Evolutionary conservation across 2,797 vertebrate genomes (phyloP), one percentile per base, ranked within the genome.

Genomic region (Hydrolagus colliei): DNA sequence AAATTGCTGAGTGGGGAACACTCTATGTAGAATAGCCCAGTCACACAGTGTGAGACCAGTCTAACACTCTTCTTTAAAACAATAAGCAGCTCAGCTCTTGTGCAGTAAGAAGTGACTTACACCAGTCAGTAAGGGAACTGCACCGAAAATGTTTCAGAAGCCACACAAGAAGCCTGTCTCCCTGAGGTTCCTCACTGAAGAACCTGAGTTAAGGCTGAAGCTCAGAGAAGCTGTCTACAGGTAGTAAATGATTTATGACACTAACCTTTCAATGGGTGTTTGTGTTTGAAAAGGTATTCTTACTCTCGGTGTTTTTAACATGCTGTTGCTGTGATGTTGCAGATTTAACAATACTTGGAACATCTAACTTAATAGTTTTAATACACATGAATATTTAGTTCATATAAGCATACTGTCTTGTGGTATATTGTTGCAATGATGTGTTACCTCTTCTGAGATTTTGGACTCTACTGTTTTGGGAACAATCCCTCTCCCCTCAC

Each of bases 191-290:
- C 87, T 11, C 85, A 86, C 88, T 86, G 87, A 87, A 86, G 78
- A 86, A 62, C 86, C 80, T 88, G 88, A 87, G 86, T 88, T 91
- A 87, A 89, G 87, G 86, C 87, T 91, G 89, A 92, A 90, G 89
- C 94, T 94, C 90, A 93, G 88, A 88, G 90, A 93, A 86, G 86
- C 89, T 85, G 86, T 89, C 88, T 89, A 72, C 91, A 95, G 94
- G 94, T 95, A 93, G 89, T 72, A 86, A 89, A 65, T 87, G 86
- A 86, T 87, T 88, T 89, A 63, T 84, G 35, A 27, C 61, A 35
- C 14, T 67, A 10, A 12, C 65, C 41, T 52, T 41, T 41, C 9
- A 84, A 52, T 71, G 18, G 8, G 20, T 20, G 68, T 35, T 0
- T 82, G 32, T 84, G 32, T 84, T 16, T 68, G 14, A 35, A 1